Evolutionary conservation across 1,140 invertebrate species (phyloP).

Genomic region (Megalonaias nervosa): DNA sequence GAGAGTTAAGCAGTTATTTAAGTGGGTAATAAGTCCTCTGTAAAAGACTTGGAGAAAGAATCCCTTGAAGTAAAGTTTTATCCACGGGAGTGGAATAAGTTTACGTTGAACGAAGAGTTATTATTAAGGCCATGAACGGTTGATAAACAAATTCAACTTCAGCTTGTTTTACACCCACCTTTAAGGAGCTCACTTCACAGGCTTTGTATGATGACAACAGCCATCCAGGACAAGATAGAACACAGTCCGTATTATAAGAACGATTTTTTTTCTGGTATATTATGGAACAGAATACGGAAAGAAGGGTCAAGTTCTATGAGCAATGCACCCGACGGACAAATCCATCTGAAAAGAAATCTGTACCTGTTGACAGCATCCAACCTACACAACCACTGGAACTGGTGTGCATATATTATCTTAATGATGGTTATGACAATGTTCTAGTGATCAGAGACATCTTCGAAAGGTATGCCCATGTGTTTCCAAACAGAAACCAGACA

Average conservation of each 20-base stretch:
- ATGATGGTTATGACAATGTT: background rate
- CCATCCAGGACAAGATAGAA: constrained; percentile 1
- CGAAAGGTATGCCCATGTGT: constrained; percentile 17
- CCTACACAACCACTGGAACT: constrained; percentile 19
- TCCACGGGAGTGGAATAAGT: constrained; percentile 13
- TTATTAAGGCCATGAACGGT: constrained; percentile 6
- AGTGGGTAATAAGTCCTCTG: too few relatives aligned
- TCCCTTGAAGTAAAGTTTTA: constrained; percentile 3
- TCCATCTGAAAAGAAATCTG: background rate
- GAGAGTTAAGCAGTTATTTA: too few relatives aligned
- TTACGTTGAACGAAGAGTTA: constrained; percentile 5
- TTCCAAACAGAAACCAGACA: constrained; percentile 27
- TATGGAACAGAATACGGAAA: constrained; percentile 2
- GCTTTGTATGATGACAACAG: constrained; percentile 29
- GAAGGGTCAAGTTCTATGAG: constrained; percentile 2
- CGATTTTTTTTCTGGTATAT: constrained; percentile 21
- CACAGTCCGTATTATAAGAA: background rate
- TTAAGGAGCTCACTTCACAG: constrained; percentile 2
- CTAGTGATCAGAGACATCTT: constrained; percentile 29
- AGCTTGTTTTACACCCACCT: constrained; percentile 4
- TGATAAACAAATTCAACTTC: background rate
- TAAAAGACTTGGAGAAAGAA: too few relatives aligned
- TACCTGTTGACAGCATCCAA: constrained; percentile 11
- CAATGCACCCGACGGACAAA: constrained; percentile 11
- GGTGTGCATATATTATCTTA: constrained; percentile 9